Conservation (phyloP, 2,113 vertebrate species). For the Dromiciops gliroides region DNA sequence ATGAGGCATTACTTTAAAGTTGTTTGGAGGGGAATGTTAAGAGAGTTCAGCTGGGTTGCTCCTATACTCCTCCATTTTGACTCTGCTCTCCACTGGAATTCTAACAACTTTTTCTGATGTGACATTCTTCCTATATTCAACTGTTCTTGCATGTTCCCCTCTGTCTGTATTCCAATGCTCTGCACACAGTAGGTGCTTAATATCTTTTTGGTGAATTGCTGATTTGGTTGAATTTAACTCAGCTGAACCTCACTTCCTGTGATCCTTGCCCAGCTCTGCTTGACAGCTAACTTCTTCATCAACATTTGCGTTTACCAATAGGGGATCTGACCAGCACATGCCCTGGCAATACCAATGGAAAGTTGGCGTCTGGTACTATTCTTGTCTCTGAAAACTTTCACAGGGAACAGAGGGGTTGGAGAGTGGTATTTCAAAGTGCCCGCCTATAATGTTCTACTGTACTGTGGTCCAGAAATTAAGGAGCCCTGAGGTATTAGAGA, state of each 20-base stretch:
- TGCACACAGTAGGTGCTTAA: not conserved
- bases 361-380: not conserved
- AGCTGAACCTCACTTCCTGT: not conserved
- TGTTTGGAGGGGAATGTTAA: not conserved
- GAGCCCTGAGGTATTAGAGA: not conserved
- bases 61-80: not conserved
- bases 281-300: not conserved
- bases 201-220: not conserved
- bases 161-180: fast-evolving
- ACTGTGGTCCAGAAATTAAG: not conserved
- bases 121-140: not conserved
- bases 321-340: not conserved
- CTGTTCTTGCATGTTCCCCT: not conserved
- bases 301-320: not conserved
- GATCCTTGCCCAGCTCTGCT: not conserved
- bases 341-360: not conserved
- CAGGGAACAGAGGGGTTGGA: not conserved
- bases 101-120: not conserved
- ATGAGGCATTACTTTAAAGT: not conserved
- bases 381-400: not conserved
- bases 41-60: not conserved
- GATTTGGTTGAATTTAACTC: not conserved
- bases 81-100: not conserved
- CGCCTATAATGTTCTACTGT: not conserved
- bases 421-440: not conserved